Percentiles rank a stretch among this genome's conserved stretches.
These are phyloP conservation scores for Metacarcinus magister DNA, from an alignment of 2,888 invertebrate species.

Conservation along the genomic window DNA sequence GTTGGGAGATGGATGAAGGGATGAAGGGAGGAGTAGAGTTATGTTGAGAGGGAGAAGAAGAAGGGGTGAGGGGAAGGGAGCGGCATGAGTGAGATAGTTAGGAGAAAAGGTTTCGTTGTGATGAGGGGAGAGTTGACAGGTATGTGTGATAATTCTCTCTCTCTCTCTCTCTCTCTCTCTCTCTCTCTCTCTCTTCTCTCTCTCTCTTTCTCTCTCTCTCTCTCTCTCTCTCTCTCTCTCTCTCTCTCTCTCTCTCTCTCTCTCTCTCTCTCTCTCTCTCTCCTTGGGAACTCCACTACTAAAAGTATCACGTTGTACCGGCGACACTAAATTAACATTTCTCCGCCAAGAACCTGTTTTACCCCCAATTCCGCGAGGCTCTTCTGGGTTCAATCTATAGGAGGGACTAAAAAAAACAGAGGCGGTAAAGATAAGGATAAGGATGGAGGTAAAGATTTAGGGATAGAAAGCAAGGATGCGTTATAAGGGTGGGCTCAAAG, in stretches of 20 bases:
- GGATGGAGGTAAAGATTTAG: too few species aligned
- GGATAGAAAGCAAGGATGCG: too few species aligned
- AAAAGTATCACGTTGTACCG: neutral
- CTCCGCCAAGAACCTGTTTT: neutral
- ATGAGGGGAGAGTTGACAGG: neutral
- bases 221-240: neutral
- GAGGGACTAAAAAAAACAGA: neutral
- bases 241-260: constrained; percentile 30
- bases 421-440: neutral
- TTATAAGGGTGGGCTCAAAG: neutral
- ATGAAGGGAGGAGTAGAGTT: neutral
- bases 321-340: neutral
- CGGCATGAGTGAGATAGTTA: neutral
- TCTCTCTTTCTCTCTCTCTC: constrained; percentile 28
- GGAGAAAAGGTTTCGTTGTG: neutral
- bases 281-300: neutral
- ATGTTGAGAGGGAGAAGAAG: neutral
- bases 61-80: neutral
- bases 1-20: neutral
- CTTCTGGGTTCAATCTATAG: neutral
- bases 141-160: neutral
- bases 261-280: constrained; percentile 37
- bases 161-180: neutral
- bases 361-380: neutral
- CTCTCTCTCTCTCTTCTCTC: neutral